Evolutionary conservation across 1,140 invertebrate genomes (phyloP), one percentile per base, ranked within the genome.

Genomic region (Drosophila sturtevanti): DNA sequence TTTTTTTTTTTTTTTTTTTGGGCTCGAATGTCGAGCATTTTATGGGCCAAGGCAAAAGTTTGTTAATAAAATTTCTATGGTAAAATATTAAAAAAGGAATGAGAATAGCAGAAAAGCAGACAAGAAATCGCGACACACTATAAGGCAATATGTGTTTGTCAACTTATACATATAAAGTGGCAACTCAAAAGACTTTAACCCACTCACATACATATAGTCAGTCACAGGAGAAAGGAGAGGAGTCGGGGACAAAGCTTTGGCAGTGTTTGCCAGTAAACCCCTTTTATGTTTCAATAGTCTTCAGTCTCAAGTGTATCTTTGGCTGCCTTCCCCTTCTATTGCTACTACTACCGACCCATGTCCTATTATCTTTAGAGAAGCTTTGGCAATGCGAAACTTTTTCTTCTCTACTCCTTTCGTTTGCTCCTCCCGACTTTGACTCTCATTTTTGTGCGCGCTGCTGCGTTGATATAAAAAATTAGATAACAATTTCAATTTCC

Each of bases 401-500:
- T 87, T 81, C 82, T 86, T 82, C 81, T 86, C 86, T 87, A 86
- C 81, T 86, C 81, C 81, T 86, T 86, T 86, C 84, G 54, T 27
- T 56, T 24, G 18, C 59, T n/a, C 11, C 37, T 52, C 11, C 37
- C 41, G 55, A 16, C 59, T 44, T 44, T 72, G 41, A 48, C 60
- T 71, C 63, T 56, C 67, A 71, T 68, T 77, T 85, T 86, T 75
- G 68, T 66, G 73, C 77, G 81, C 75, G 63, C 61, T 62, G 52
- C 61, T 22, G 64, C 56, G 64, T 60, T 89, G 82, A 90, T 90
- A 87, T 90, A 85, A 89, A 87, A 89, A 85, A 89, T 89, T 89
- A 89, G 89, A 90, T 90, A 90, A 90, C 80, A 90, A 89, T 90
- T 90, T 90, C 89, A 90, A 90, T 90, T 90, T 90, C 89, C 89